phyloP scores from a whole-genome alignment of 2,797 vertebrate genomes.

The Sandelia bainsii region DNA sequence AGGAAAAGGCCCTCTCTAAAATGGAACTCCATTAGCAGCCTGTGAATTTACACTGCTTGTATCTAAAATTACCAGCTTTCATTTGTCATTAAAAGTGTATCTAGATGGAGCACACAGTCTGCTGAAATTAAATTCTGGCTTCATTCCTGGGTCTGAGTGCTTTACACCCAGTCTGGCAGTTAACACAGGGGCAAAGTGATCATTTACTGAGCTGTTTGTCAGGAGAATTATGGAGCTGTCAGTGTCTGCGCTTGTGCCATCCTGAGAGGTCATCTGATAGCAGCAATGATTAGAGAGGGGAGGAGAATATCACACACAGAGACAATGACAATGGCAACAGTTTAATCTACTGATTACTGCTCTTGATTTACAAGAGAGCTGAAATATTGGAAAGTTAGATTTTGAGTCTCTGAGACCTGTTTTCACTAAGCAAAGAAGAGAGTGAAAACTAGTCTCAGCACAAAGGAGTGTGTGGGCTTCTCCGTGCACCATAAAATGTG shows the following conservation, averaged over 20 bases:
- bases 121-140: conserved; percentile 58
- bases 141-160: conserved; percentile 41
- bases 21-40: conserved; percentile 63
- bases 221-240: conserved; percentile 70
- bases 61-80: conserved; percentile 67
- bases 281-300: conserved; percentile 60
- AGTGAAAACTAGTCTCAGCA: background rate
- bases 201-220: conserved; percentile 72
- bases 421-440: background rate
- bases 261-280: conserved; percentile 78
- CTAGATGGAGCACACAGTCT: conserved; percentile 50
- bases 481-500: background rate
- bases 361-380: conserved; percentile 88
- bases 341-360: conserved; percentile 81
- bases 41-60: conserved; percentile 55
- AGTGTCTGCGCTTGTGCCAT: conserved; percentile 55
- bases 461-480: background rate
- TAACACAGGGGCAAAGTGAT: conserved; percentile 58
- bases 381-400: conserved; percentile 62
- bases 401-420: conserved; percentile 13
- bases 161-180: conserved; percentile 48
- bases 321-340: conserved; percentile 44
- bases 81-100: conserved; percentile 68
- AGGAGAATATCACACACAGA: conserved; percentile 50
- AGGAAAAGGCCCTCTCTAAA: conserved; percentile 53